phyloP scores from a whole-genome alignment of 1,140 invertebrate genomes.

The Colletes latitarsis region DNA sequence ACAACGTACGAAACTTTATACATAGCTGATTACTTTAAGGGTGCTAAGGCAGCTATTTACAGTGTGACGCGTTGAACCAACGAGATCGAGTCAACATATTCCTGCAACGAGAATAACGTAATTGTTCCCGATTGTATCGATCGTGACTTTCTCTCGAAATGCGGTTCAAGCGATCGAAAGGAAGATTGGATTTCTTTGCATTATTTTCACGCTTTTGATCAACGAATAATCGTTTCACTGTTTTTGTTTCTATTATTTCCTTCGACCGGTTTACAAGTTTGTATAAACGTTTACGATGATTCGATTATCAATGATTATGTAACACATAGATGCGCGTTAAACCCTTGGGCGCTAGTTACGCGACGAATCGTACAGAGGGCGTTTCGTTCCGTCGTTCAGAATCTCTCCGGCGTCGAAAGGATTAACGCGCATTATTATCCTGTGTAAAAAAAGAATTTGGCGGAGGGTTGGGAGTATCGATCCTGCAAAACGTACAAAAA shows the following conservation, averaged over 20 bases:
- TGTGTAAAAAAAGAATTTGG: not conserved
- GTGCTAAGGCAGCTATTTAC: slow-evolving; percentile 71
- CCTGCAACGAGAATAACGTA: no score
- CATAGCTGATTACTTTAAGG: slow-evolving; percentile 71
- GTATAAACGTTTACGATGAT: not conserved
- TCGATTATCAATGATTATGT: not conserved
- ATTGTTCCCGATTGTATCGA: not conserved
- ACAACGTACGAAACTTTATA: slow-evolving; percentile 77
- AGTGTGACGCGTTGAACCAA: slow-evolving; percentile 50
- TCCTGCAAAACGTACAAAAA: slow-evolving; percentile 19
- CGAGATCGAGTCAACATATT: not conserved
- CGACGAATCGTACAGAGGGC: not conserved
- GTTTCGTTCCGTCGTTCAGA: not conserved
- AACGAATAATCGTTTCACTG: not conserved
- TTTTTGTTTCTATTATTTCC: not conserved
- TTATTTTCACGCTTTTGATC: slow-evolving; percentile 40
- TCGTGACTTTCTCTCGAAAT: slow-evolving; percentile 10
- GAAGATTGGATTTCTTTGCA: slow-evolving; percentile 66
- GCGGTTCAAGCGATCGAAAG: slow-evolving; percentile 58
- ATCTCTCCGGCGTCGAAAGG: not conserved
- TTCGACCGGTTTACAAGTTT: not conserved
- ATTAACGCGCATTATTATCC: slow-evolving; percentile 1
- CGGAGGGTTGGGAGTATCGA: not conserved
- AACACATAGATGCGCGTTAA: not conserved
- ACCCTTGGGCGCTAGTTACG: not conserved